Conservation (phyloP, 1,140 invertebrate genomes). For the Vanessa atalanta region DNA sequence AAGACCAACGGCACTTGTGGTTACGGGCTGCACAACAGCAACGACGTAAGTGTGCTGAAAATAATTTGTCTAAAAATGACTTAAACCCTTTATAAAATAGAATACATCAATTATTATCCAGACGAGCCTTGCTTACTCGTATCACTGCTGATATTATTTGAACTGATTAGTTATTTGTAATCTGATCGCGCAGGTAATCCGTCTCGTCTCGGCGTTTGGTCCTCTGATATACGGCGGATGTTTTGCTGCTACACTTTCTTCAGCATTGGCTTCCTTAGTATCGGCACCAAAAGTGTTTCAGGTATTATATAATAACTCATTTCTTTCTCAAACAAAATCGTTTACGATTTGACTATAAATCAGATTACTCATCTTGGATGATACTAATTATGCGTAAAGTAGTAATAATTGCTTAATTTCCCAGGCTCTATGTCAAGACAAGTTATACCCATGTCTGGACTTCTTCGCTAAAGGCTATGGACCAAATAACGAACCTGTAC, state of each 20-base stretch:
- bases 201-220: conserved; percentile 93
- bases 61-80: not conserved
- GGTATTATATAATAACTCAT: conserved; percentile 50
- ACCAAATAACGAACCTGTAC: conserved; percentile 93
- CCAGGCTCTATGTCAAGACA: conserved; percentile 95
- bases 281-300: conserved; percentile 97
- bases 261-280: conserved; percentile 96
- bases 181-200: conserved; percentile 87
- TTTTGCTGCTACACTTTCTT: conserved; percentile 97
- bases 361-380: too few relatives aligned
- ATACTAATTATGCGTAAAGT: not conserved
- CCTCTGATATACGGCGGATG: conserved; percentile 97
- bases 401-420: conserved; percentile 1
- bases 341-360: too few relatives aligned
- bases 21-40: conserved; percentile 92
- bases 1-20: conserved; percentile 77
- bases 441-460: conserved; percentile 94
- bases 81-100: not conserved
- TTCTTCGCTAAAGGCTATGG: conserved; percentile 97
- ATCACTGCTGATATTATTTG: too few relatives aligned
- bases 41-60: conserved; percentile 82
- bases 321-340: too few relatives aligned
- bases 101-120: too few relatives aligned
- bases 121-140: not conserved
- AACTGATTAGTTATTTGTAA: not conserved